A percentile compares a stretch with the other conserved stretches of the same genome.
phyloP scores from a whole-genome alignment of 1,140 invertebrate genomes.

The Drosophila parvula region DNA sequence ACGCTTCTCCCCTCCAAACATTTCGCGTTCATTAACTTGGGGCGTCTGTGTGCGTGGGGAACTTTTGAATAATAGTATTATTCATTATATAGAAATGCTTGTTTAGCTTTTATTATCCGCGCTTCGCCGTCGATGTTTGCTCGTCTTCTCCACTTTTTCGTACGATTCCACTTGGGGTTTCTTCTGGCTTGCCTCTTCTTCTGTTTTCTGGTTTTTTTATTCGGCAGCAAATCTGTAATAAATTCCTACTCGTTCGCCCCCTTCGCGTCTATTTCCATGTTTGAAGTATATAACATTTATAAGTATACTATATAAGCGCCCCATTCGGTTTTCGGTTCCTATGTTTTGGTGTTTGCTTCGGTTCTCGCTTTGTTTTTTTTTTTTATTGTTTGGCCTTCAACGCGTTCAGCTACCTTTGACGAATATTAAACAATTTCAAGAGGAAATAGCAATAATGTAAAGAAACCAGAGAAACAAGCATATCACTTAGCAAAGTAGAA shows the following conservation, averaged over 20 bases:
- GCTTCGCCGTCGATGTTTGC: slow-evolving; percentile 54
- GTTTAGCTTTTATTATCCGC: slow-evolving; percentile 33
- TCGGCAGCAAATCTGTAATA: slow-evolving; percentile 72
- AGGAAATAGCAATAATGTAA: slow-evolving; percentile 74
- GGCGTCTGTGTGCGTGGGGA: slow-evolving; percentile 26
- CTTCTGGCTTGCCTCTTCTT: slow-evolving; percentile 12
- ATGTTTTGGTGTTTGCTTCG: slow-evolving; percentile 43
- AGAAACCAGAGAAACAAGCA: slow-evolving; percentile 73
- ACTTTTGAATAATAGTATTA: slow-evolving; percentile 48
- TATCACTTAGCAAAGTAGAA: slow-evolving; percentile 74
- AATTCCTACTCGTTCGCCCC: slow-evolving; percentile 56
- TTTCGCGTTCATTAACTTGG: slow-evolving; percentile 65
- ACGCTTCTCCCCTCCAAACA: slow-evolving; percentile 44
- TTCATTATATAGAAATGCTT: slow-evolving; percentile 56
- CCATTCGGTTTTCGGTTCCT: slow-evolving; percentile 56
- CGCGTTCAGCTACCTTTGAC: slow-evolving; percentile 79
- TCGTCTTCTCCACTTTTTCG: slow-evolving; percentile 54
- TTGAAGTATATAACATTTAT: slow-evolving; percentile 34
- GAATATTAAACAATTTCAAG: slow-evolving; percentile 81
- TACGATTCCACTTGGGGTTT: slow-evolving; percentile 60
- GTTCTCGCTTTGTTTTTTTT: slow-evolving; percentile 29
- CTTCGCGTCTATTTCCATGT: slow-evolving; percentile 49
- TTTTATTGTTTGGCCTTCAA: slow-evolving; percentile 75
- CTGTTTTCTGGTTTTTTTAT: slow-evolving; percentile 36
- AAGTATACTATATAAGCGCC: slow-evolving; percentile 41